Base-by-base conservation (phyloP, 2,888 invertebrate genomes). In the Gortyna flavago region DNA sequence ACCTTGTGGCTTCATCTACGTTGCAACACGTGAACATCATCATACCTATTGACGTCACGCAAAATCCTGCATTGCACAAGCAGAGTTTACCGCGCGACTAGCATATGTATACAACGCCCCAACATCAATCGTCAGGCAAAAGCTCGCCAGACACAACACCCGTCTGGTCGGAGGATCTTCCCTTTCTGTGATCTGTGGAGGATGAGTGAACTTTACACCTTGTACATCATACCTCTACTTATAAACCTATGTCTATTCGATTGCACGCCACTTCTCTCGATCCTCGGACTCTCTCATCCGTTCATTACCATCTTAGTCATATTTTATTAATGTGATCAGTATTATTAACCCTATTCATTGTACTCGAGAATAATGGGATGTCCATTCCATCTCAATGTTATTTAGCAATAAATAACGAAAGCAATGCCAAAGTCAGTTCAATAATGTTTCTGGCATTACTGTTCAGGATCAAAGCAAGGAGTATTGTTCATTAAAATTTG, bases 381-480 rank as follows among this genome's bases (percentile, higher is more conserved):
- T 35, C 29, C 77, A 66, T 74, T 81, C 21, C n/a, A 57, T 57
- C 57, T 65, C 32, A 66, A 66, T 82, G 41, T 51, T 75, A 59
- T 59, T 54, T 54, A 0, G 65, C 77, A 66, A 66, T 83, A 79
- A 79, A 79, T 77, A 59, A 79, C n/a, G 6, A 35, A 54, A 11
- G 51, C 54, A 76, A 54, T 62, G 8, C 59, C 29, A 51, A 66
- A 67, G 35, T 77, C 54, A 51, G 59, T 65, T 65, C 59, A 75
- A 75, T 76, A n/a, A 82, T 66, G 16, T 61, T 59, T 35, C 51
- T 59, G 11, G 66, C 51, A 44, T 83, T 83, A 3, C 54, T 54
- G 51, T 61, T 66, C 35, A 29, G 41, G 77, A 83, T 79, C 77
- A 82, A 83, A 82, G 79, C 38, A 21, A 59, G 41, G 38, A 44